Conservation (phyloP, 2,797 vertebrate genomes). For the Chaenodraco wilsoni region DNA sequence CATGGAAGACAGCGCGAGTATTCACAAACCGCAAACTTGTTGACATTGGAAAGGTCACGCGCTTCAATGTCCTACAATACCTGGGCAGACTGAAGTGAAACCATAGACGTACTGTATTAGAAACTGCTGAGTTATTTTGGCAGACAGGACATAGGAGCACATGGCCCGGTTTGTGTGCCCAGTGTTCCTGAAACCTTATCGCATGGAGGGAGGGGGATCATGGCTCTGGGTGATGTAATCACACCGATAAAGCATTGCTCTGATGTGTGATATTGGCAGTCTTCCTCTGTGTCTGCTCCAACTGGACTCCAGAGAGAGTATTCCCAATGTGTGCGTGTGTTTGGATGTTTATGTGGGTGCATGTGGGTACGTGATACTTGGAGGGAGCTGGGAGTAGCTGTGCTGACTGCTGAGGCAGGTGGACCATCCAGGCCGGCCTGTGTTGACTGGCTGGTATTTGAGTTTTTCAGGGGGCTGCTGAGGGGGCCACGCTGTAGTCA, state of each 20-base stretch:
- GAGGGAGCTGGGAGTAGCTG: slow-evolving; percentile 44
- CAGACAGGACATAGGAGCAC: slow-evolving; percentile 75
- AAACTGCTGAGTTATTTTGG: slow-evolving; percentile 83
- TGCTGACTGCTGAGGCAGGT: slow-evolving; percentile 66
- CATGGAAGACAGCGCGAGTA: slow-evolving; percentile 6
- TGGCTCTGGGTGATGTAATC: slow-evolving; percentile 81
- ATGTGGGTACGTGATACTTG: slow-evolving; percentile 46
- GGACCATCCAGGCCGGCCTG: slow-evolving; percentile 57
- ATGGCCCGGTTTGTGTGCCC: slow-evolving; percentile 78
- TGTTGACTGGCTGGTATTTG: slow-evolving; percentile 75
- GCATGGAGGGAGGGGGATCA: slow-evolving; percentile 65
- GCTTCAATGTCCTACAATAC: slow-evolving; percentile 59
- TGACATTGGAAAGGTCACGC: slow-evolving; percentile 60
- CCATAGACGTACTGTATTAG: slow-evolving; percentile 69
- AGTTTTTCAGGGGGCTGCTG: slow-evolving; percentile 66
- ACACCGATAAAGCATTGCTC: slow-evolving; percentile 74
- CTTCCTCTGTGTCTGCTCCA: slow-evolving; percentile 68
- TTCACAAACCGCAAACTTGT: slow-evolving; percentile 52
- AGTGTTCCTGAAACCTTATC: slow-evolving; percentile 81
- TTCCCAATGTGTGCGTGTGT: slow-evolving; percentile 43
- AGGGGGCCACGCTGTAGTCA: slow-evolving; percentile 69
- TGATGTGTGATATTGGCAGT: slow-evolving; percentile 70
- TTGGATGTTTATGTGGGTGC: slow-evolving; percentile 52
- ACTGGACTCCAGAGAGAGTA: slow-evolving; percentile 60
- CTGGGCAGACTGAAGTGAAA: slow-evolving; percentile 71